Base-by-base conservation (phyloP, 2,888 invertebrate genomes). In the Azorinus chamasolen region DNA sequence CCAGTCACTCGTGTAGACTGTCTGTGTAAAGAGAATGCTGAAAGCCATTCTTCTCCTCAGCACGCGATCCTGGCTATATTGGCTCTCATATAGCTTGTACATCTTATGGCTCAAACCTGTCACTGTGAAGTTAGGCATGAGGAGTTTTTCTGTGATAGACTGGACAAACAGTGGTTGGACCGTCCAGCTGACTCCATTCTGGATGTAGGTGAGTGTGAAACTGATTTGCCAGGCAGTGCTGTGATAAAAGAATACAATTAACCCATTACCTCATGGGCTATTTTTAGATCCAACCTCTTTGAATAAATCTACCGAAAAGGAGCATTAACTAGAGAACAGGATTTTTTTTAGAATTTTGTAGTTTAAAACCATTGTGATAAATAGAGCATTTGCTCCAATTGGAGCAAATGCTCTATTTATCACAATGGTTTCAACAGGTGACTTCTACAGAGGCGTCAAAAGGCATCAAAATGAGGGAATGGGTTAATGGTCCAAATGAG, bases 91-190 rank as follows among this genome's bases (percentile, higher is more conserved):
- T 14, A 85, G 54, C 20, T 62, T 20, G 53, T 80, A 80, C 50
- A 39, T 39, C 32, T 70, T 22, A 20, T 18, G 37, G n/a, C 41
- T 74, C 10, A 68, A 18, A 46, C 71, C 58, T 24, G 27, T 63
- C n/a, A 79, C 65, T 16, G 43, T 64, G 39, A 79, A 68, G 32
- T 45, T 63, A 37, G 48, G 45, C 12, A 65, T 59, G 6, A 85
- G 55, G 27, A 81, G 32, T 10, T 63, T 45, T 46, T 80, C 79
- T 6, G 74, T 79, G 50, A 83, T 61, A 8, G 62, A 41, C 20
- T 50, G 66, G n/a, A 81, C 82, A 74, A 82, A 85, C 8, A 53
- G 24, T 4, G 83, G 75, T 16, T 77, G 51, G 10, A 80, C 59
- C 5, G 54, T 24, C 14, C 45, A 22, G 43, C 20, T 66, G 6